These are phyloP conservation scores for Bombus confusus DNA, from an alignment of 1,140 invertebrate genomes.

Conservation along the genomic window DNA sequence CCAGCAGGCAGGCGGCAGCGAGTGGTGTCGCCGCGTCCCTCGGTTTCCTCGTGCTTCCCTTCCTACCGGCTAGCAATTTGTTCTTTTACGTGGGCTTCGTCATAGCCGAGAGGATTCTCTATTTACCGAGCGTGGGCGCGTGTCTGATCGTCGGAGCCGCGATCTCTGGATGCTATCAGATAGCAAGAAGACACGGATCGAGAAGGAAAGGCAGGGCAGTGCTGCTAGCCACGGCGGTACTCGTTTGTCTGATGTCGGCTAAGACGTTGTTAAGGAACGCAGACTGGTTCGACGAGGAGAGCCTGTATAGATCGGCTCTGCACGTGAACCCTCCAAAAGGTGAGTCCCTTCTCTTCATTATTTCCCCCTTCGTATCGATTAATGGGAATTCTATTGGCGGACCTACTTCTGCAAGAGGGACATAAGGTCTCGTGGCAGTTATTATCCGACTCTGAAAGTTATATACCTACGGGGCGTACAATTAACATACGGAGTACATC, in stretches of 20 bases:
- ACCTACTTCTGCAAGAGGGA: no score
- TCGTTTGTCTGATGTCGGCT: slow-evolving; percentile 88
- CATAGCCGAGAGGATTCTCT: slow-evolving; percentile 96
- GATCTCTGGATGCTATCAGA: slow-evolving; percentile 81
- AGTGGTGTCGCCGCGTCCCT: slow-evolving; percentile 85
- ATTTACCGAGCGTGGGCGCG: slow-evolving; percentile 97
- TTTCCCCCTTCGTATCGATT: background rate
- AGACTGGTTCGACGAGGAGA: slow-evolving; percentile 97
- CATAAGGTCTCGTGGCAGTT: no score
- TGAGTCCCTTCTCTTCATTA: slow-evolving; percentile 80
- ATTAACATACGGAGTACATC: background rate
- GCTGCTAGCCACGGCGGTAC: slow-evolving; percentile 83
- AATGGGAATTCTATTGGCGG: background rate
- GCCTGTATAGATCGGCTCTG: slow-evolving; percentile 94
- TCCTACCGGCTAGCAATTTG: slow-evolving; percentile 96
- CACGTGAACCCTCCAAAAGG: slow-evolving; percentile 98
- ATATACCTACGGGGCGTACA: no score
- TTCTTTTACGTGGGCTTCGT: slow-evolving; percentile 99
- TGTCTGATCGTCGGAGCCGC: slow-evolving; percentile 91
- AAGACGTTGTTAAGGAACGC: slow-evolving; percentile 92
- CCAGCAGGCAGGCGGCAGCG: slow-evolving; percentile 61
- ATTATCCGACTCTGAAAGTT: no score
- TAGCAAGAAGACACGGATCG: slow-evolving; percentile 77
- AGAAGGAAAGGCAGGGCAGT: slow-evolving; percentile 79
- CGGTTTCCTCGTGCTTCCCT: slow-evolving; percentile 93